phyloP scores from a whole-genome alignment of 2,113 vertebrate genomes.

The Puma concolor region DNA sequence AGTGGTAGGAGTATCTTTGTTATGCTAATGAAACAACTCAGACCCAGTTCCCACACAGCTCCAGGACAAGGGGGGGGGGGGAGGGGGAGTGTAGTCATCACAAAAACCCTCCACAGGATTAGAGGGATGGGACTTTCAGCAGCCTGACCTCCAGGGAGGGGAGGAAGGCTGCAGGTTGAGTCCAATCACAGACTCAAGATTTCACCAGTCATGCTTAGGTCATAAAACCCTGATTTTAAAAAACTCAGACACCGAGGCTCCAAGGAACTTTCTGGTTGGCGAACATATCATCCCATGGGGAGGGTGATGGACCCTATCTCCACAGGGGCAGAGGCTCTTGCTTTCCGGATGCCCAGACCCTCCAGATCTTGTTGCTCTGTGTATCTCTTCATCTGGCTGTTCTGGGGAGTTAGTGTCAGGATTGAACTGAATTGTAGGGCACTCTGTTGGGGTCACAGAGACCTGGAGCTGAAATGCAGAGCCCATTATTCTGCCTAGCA shows the following conservation, averaged over 20 bases:
- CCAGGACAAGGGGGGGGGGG: background rate
- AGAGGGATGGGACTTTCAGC: background rate
- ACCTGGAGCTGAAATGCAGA: background rate
- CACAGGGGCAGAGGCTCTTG: background rate
- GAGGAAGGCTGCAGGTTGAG: background rate
- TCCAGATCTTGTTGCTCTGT: background rate
- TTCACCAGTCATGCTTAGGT: background rate
- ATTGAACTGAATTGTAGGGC: background rate
- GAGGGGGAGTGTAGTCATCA: background rate
- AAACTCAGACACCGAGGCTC: background rate
- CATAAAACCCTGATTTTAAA: background rate
- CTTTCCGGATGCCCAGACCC: background rate
- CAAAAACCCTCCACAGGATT: background rate
- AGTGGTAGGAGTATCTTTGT: background rate
- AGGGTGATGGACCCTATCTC: background rate
- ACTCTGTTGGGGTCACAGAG: background rate
- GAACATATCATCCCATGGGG: background rate
- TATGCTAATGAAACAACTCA: background rate
- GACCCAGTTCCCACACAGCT: background rate
- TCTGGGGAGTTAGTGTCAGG: background rate
- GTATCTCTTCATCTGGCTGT: background rate
- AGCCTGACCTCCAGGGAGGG: background rate
- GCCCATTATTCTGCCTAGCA: background rate
- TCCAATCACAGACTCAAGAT: background rate
- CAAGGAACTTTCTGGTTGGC: background rate